phyloP scores from a whole-genome alignment of 1,140 invertebrate species.

The Onthophagus taurus region DNA sequence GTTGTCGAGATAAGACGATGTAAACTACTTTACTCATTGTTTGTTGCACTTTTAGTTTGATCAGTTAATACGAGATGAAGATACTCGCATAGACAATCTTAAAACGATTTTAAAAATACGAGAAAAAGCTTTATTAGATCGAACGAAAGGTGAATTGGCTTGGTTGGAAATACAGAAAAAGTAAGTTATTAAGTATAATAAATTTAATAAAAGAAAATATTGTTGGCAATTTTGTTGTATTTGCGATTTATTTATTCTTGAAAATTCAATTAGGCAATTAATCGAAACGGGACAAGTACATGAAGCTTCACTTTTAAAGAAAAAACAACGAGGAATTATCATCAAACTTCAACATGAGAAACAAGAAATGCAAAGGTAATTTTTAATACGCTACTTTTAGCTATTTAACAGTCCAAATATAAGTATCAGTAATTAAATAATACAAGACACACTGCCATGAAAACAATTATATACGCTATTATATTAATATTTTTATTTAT shows the following conservation, averaged over 20 bases:
- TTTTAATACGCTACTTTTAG: constrained; percentile 10
- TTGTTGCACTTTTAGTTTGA: too few relatives aligned
- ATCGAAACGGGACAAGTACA: constrained; percentile 32
- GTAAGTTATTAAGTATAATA: constrained; percentile 21
- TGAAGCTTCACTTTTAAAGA: constrained; percentile 34
- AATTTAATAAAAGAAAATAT: background rate
- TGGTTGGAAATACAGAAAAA: constrained; percentile 37
- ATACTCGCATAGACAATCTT: constrained; percentile 32
- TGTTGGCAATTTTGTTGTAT: too few relatives aligned
- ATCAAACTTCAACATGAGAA: constrained; percentile 34
- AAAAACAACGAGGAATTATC: constrained; percentile 35
- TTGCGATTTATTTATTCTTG: background rate
- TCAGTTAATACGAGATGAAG: constrained; percentile 35
- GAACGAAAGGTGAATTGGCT: constrained; percentile 33
- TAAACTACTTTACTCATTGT: too few relatives aligned
- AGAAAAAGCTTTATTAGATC: constrained; percentile 32
- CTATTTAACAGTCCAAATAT: too few relatives aligned
- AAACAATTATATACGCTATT: background rate
- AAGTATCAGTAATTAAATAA: too few relatives aligned
- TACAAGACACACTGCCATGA: background rate
- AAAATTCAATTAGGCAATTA: constrained; percentile 27
- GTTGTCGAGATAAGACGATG: too few relatives aligned
- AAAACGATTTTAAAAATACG: constrained; percentile 34
- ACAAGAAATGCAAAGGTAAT: constrained; percentile 35
- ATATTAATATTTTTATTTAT: constrained; percentile 9